Evolutionary conservation across 53 echinoderm and acorn worm genomes (phyloP).

Genomic region (Apostichopus leukothele): DNA sequence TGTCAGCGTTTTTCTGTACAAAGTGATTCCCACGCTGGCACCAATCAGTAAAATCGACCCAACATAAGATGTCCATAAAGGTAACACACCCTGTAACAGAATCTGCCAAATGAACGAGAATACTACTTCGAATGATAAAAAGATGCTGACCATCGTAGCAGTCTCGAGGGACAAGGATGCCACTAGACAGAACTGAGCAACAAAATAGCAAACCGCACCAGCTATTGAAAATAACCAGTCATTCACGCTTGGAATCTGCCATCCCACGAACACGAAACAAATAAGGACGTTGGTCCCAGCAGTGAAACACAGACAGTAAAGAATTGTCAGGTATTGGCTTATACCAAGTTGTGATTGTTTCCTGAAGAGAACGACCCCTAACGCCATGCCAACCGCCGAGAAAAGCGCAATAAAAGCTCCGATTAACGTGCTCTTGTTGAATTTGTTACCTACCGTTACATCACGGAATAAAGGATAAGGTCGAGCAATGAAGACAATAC

Average conservation of each 20-base stretch:
- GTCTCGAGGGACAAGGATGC: not conserved
- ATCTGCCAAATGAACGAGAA: constrained; percentile 16
- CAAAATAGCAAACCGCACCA: not conserved
- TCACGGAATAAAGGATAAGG: not conserved
- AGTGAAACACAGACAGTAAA: not conserved
- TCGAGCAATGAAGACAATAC: constrained; percentile 20
- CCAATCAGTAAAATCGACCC: not conserved
- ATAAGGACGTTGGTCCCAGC: not conserved
- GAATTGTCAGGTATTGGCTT: not conserved
- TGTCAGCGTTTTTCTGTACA: not conserved
- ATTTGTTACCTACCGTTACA: not conserved
- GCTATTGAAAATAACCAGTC: not conserved
- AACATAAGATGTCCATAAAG: constrained; percentile 31
- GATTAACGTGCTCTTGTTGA: not conserved
- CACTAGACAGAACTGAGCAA: not conserved
- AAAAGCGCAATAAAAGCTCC: not conserved
- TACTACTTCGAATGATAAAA: not conserved
- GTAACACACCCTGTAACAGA: not conserved
- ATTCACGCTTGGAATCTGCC: not conserved
- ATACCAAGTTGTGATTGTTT: not conserved
- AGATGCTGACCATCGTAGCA: not conserved
- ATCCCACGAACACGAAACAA: not conserved
- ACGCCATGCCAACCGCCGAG: not conserved
- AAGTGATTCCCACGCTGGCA: not conserved
- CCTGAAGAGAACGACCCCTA: not conserved